Base-by-base conservation (phyloP, 2,888 invertebrate genomes). In the Sarcophaga variegata region DNA sequence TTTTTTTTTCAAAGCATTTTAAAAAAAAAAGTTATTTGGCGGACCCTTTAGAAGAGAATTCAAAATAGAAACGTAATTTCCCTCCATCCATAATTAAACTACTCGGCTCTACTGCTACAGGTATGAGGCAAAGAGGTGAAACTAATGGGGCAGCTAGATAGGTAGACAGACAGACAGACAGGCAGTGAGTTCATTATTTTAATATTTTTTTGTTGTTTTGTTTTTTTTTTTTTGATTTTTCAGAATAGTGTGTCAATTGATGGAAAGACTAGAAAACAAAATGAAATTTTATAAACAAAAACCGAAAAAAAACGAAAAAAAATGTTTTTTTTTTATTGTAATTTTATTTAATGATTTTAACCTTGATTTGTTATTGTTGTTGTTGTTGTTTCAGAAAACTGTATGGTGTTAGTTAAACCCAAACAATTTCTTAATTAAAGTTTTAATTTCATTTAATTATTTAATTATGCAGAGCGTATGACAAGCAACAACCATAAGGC, bases 341-440 rank as follows among this genome's bases (percentile, higher is more conserved):
- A 70, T 62, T 69, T 77, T 47, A 60, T 74, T 72, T 78, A 83
- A 83, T 83, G 72, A 78, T 78, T 83, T 72, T 74, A 54, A 78
- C 78, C 83, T 83, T 83, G 72, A 74, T 60, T 77, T 54, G 17
- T 54, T 54, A 54, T 54, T 54, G 14, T 11, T 49, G 4, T 49
- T 49, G 4, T 49, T 49, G 11, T 49, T 2, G 49, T 49, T 14
- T 14, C 14, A 14, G 2, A 49, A 14, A 49, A 49, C 6, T 37
- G 37, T 37, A 8, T 37, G 6, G 37, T 37, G 10, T 37, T 37
- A 37, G 37, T 37, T 37, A 37, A 37, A 5, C 12, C 54, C 54
- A 12, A 54, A 54, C 17, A 54, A 54, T 12, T 54, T 54, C 54
- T 54, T 54, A 54, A 54, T 54, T 54, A 14, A 14, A 17, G 12